phyloP scores from a whole-genome alignment of 2,888 invertebrate genomes.

The Oscheius sp. region DNA sequence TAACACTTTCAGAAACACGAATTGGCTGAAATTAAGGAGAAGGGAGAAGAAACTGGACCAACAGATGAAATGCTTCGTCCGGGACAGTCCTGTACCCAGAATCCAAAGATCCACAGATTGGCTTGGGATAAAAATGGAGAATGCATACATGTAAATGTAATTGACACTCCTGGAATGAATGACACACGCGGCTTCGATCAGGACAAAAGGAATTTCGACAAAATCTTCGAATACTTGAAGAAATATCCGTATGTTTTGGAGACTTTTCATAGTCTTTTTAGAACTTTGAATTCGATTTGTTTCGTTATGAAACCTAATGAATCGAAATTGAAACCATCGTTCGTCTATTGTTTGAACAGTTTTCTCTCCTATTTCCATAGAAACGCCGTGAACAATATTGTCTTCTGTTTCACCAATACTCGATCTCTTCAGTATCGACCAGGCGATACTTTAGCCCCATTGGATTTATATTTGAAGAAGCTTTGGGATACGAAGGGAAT shows the following conservation, averaged over 20 bases:
- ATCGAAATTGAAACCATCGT: constrained; percentile 31
- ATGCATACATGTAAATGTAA: neutral
- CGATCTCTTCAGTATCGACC: neutral
- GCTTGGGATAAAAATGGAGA: neutral
- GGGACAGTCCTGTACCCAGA: neutral
- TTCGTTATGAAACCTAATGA: constrained; percentile 49
- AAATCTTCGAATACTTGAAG: constrained; percentile 15
- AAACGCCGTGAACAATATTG: constrained; percentile 49
- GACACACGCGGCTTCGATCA: constrained; percentile 3
- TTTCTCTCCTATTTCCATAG: constrained; percentile 50
- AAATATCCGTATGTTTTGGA: too few species aligned
- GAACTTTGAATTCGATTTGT: constrained; percentile 39
- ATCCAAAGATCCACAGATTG: neutral
- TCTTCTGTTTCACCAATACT: constrained; percentile 52
- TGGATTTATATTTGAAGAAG: neutral
- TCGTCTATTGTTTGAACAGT: constrained; percentile 54
- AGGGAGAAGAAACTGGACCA: too few species aligned
- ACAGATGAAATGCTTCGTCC: neutral
- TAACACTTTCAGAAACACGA: too few species aligned
- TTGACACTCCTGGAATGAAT: constrained; percentile 20
- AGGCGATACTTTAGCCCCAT: neutral
- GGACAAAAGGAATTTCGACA: constrained; percentile 10
- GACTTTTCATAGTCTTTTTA: too few species aligned
- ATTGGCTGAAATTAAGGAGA: too few species aligned
- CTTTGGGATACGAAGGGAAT: neutral